phyloP scores from a whole-genome alignment of 2,797 vertebrate species.

The Tenualosa thibaudeaui region DNA sequence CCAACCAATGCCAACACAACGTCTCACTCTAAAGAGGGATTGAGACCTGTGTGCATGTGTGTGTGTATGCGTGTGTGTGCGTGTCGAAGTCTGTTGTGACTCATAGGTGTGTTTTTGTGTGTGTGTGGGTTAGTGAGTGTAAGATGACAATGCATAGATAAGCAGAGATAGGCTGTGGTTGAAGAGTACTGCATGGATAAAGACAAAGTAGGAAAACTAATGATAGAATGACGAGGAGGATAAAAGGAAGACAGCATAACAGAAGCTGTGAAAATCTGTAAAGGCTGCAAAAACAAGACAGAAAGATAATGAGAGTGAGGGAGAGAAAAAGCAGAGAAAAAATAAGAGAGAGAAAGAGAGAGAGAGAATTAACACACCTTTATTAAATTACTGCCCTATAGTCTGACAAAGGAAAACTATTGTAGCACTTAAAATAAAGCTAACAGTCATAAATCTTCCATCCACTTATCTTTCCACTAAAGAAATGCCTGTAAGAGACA shows the following conservation, averaged over 20 bases:
- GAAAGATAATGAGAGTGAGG: conserved; percentile 37
- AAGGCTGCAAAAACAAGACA: background rate
- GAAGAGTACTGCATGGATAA: background rate
- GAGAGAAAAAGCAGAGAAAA: conserved; percentile 50
- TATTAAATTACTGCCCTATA: too few relatives aligned
- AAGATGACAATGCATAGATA: background rate
- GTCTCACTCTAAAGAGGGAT: background rate
- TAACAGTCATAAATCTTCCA: too few relatives aligned
- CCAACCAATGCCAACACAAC: background rate
- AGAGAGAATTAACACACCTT: background rate
- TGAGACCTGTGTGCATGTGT: background rate
- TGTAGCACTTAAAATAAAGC: too few relatives aligned
- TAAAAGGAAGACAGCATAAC: too few relatives aligned
- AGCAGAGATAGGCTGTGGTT: background rate
- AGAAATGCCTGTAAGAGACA: conserved; percentile 31
- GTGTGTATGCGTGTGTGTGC: background rate
- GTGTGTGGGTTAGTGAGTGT: background rate
- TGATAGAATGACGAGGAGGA: background rate
- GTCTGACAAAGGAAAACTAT: too few relatives aligned
- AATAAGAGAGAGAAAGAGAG: background rate
- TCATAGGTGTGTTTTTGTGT: background rate
- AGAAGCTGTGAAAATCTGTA: background rate
- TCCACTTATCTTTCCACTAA: too few relatives aligned
- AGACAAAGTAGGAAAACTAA: background rate
- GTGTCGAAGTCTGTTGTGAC: background rate